Evolutionary conservation across 2,888 invertebrate genomes (phyloP).

Genomic region (Eristalis arbustorum): DNA sequence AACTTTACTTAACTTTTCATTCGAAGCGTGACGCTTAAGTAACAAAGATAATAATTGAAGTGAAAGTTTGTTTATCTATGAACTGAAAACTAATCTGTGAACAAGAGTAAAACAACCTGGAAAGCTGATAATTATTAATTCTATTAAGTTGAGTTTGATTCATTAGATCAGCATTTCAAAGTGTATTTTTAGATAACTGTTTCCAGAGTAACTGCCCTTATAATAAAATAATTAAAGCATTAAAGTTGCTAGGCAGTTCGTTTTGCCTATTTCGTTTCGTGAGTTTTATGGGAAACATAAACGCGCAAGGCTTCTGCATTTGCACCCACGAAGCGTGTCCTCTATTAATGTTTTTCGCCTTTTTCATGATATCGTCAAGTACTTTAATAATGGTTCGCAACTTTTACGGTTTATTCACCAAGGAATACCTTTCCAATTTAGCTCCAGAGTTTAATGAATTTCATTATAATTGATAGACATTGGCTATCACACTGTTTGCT

Average conservation of each 20-base stretch:
- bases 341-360: neutral
- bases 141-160: neutral
- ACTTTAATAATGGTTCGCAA: slow-evolving; percentile 26
- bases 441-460: neutral
- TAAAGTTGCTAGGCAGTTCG: neutral
- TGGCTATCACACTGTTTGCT: neutral
- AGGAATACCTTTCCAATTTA: neutral
- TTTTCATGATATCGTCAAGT: slow-evolving; percentile 10
- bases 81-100: neutral
- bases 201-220: neutral
- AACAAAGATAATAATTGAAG: neutral
- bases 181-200: neutral
- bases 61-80: neutral
- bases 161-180: neutral
- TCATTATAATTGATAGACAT: neutral
- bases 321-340: neutral
- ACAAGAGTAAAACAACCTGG: neutral
- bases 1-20: neutral
- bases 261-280: neutral
- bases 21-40: neutral
- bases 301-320: neutral
- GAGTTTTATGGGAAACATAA: neutral
- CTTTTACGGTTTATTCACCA: slow-evolving; percentile 4
- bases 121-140: neutral
- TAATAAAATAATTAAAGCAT: neutral